These are phyloP conservation scores for Mamestra brassicae DNA, from an alignment of 2,888 invertebrate species.

Conservation along the genomic window DNA sequence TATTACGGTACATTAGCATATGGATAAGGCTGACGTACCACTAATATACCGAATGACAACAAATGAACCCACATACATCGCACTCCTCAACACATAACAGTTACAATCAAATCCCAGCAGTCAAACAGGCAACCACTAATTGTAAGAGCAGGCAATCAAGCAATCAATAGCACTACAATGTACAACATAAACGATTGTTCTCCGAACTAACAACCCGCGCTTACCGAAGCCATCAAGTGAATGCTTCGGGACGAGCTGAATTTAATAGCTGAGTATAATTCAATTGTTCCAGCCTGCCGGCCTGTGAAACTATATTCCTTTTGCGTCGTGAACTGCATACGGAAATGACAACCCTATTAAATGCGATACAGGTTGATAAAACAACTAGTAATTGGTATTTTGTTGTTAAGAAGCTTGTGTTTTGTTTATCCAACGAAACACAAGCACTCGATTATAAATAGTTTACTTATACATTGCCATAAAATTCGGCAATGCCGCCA, in stretches of 20 bases:
- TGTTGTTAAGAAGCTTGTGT: conserved; percentile 7
- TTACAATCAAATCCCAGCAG: conserved; percentile 33
- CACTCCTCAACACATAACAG: conserved; percentile 13
- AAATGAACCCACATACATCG: conserved; percentile 17
- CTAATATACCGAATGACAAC: not conserved
- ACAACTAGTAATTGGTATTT: conserved; percentile 1
- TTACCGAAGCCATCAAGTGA: conserved; percentile 75
- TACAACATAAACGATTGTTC: conserved; percentile 71
- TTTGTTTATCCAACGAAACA: not conserved
- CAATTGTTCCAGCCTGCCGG: conserved; percentile 85
- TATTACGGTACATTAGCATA: not conserved
- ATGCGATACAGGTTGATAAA: conserved; percentile 35
- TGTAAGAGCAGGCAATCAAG: conserved; percentile 44
- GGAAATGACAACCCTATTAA: conserved; percentile 38
- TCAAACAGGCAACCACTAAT: conserved; percentile 39
- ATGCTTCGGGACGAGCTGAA: conserved; percentile 71
- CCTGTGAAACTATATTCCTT: conserved; percentile 84
- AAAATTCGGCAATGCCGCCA: no score
- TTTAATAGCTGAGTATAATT: conserved; percentile 86
- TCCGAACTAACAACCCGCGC: conserved; percentile 73
- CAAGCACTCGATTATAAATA: not conserved
- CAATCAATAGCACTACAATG: conserved; percentile 43
- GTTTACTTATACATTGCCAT: no score
- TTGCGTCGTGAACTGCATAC: conserved; percentile 70
- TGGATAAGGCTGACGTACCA: not conserved